A percentile compares a stretch with the other conserved stretches of the same genome.
Conservation (phyloP, 2,888 invertebrate species). For the Pachycephus smyrnensis region DNA sequence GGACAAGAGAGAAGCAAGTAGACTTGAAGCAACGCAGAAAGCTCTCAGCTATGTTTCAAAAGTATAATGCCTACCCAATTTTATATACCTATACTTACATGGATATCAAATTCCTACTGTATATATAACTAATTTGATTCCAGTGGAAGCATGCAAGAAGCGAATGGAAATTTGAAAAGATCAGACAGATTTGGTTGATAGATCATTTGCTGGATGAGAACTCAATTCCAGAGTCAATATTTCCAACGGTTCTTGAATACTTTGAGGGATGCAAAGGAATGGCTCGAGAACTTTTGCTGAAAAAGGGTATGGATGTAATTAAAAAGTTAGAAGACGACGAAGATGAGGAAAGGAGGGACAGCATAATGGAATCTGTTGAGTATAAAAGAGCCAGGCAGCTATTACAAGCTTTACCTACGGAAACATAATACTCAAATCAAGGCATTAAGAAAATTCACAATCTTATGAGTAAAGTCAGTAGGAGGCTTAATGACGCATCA, state of each 20-base stretch:
- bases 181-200: slow-evolving; percentile 81
- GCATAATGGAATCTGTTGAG: slow-evolving; percentile 58
- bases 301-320: slow-evolving; percentile 75
- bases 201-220: slow-evolving; percentile 75
- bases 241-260: slow-evolving; percentile 78
- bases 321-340: slow-evolving; percentile 73
- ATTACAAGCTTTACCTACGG: slow-evolving; percentile 72
- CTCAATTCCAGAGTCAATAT: slow-evolving; percentile 73
- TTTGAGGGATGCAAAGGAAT: slow-evolving; percentile 78
- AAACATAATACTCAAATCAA: slow-evolving; percentile 59
- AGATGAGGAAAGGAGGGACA: slow-evolving; percentile 58
- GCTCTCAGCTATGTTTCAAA: slow-evolving; percentile 75
- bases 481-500: background rate
- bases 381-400: slow-evolving; percentile 76
- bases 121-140: slow-evolving; percentile 15
- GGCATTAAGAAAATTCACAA: background rate
- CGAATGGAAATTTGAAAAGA: slow-evolving; percentile 86
- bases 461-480: background rate
- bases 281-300: slow-evolving; percentile 73
- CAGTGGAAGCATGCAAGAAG: slow-evolving; percentile 78
- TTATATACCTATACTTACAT: background rate
- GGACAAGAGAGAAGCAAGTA: slow-evolving; percentile 69
- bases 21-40: slow-evolving; percentile 72
- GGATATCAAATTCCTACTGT: background rate
- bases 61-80: slow-evolving; percentile 23